phyloP scores from a whole-genome alignment of 2,888 invertebrate genomes.

The Philhelius pedissequus region DNA sequence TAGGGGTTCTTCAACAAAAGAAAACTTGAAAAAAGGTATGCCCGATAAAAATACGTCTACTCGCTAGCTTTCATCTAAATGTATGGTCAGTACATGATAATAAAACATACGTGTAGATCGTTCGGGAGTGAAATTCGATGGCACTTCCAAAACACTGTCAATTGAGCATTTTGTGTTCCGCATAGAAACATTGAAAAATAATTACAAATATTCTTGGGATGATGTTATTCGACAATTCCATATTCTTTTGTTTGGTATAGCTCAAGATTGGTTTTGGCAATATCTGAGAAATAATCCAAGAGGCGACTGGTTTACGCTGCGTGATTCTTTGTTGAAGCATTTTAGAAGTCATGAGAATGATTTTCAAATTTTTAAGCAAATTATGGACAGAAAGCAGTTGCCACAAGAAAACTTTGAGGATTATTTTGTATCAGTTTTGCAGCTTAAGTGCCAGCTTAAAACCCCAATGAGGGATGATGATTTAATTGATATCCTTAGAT shows the following conservation, averaged over 20 bases:
- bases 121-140: constrained; percentile 2
- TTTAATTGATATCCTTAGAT: constrained; percentile 17
- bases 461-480: constrained; percentile 10
- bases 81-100: neutral
- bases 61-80: too few relatives aligned
- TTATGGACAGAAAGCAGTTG: constrained; percentile 40
- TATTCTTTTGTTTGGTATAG: neutral
- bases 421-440: constrained; percentile 14
- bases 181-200: constrained; percentile 22
- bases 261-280: constrained; percentile 49
- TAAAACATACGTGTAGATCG: neutral
- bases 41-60: too few relatives aligned
- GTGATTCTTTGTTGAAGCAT: neutral
- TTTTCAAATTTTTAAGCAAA: constrained; percentile 29
- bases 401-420: constrained; percentile 38
- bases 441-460: constrained; percentile 2
- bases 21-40: too few relatives aligned
- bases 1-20: too few relatives aligned
- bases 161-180: constrained; percentile 38
- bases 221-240: constrained; percentile 12
- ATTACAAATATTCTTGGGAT: constrained; percentile 16
- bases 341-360: constrained; percentile 35
- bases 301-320: constrained; percentile 3
- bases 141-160: constrained; percentile 1
- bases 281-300: constrained; percentile 3